Conservation (phyloP, 2,888 invertebrate genomes). For the Stratiomys singularior region DNA sequence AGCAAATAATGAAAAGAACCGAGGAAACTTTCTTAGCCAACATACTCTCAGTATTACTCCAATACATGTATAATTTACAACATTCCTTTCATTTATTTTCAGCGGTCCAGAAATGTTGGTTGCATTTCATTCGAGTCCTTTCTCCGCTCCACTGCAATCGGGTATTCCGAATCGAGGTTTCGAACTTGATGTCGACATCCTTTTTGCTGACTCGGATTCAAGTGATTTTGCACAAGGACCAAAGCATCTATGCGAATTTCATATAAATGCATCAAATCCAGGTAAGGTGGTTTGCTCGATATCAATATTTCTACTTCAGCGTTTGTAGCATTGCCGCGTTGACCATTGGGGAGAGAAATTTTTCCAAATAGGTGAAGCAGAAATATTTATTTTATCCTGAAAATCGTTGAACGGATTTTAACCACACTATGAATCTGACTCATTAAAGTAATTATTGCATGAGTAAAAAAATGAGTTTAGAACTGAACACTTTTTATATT, state of each 20-base stretch:
- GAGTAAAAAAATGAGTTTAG: too few relatives aligned
- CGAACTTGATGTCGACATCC: slow-evolving; percentile 87
- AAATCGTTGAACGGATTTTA: too few relatives aligned
- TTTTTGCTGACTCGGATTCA: slow-evolving; percentile 88
- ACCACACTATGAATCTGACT: too few relatives aligned
- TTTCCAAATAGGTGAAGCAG: too few relatives aligned
- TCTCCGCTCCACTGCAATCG: slow-evolving; percentile 80
- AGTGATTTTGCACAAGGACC: slow-evolving; percentile 79
- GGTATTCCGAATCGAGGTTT: slow-evolving; percentile 78
- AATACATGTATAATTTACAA: background rate
- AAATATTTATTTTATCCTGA: too few relatives aligned
- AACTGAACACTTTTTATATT: too few relatives aligned
- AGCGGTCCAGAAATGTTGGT: slow-evolving; percentile 86
- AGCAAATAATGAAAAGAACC: too few relatives aligned
- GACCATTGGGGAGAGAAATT: too few relatives aligned
- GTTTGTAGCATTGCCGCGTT: too few relatives aligned
- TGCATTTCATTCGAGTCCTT: slow-evolving; percentile 87
- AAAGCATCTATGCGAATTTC: slow-evolving; percentile 73
- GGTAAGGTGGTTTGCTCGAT: slow-evolving; percentile 56
- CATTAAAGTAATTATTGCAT: too few relatives aligned
- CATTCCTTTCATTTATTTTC: slow-evolving; percentile 29
- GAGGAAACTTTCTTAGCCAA: too few relatives aligned
- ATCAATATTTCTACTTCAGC: background rate
- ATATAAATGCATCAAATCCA: slow-evolving; percentile 76
- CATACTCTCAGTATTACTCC: background rate